Conservation (phyloP, 2,113 vertebrate species). For the Conger conger region DNA sequence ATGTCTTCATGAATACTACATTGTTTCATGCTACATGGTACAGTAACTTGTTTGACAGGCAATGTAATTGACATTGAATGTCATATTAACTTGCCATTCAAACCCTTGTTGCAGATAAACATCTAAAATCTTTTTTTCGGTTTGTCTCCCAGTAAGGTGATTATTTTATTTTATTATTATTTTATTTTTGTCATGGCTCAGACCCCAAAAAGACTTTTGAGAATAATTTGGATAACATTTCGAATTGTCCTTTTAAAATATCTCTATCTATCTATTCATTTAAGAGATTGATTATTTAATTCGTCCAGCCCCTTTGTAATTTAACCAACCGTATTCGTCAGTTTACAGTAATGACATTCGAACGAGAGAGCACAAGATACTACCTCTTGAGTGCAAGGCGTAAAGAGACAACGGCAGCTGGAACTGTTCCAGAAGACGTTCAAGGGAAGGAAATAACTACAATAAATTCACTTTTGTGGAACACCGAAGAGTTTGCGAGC, state of each 20-base stretch:
- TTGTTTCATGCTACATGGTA: too few relatives aligned
- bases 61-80: too few relatives aligned
- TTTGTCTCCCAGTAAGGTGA: neutral
- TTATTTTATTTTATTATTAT: neutral
- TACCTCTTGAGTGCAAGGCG: neutral
- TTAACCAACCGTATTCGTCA: neutral
- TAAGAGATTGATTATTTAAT: too few relatives aligned
- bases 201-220: neutral
- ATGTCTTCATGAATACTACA: too few relatives aligned
- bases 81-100: neutral
- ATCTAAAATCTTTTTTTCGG: too few relatives aligned
- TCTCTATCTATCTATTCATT: too few relatives aligned
- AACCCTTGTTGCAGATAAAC: slow-evolving; percentile 1
- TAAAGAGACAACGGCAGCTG: neutral
- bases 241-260: neutral
- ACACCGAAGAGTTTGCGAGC: slow-evolving; percentile 28
- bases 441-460: neutral
- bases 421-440: slow-evolving; percentile 9
- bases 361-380: neutral
- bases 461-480: slow-evolving; percentile 33
- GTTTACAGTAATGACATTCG: neutral
- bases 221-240: neutral
- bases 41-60: too few relatives aligned
- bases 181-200: slow-evolving; percentile 19
- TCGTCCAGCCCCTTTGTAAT: too few relatives aligned